phyloP scores from a whole-genome alignment of 64 coral and sea anemone species.

The Montipora efflorescens region DNA sequence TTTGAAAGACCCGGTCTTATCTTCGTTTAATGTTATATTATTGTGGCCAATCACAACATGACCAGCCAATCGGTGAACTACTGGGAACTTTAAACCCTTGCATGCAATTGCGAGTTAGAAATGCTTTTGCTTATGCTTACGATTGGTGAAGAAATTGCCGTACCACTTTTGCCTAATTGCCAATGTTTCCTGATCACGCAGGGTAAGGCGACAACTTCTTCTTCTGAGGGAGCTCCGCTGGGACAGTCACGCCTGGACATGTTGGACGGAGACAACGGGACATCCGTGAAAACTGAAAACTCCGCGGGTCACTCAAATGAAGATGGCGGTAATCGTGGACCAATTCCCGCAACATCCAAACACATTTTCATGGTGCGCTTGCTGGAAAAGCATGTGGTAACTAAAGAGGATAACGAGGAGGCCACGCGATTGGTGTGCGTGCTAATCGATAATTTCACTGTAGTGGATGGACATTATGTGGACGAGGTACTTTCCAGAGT shows the following conservation, averaged over 20 bases:
- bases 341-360: neutral
- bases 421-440: conserved; percentile 68
- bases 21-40: too few relatives aligned
- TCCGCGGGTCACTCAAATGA: neutral
- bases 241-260: neutral
- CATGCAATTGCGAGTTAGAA: too few relatives aligned
- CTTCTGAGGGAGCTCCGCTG: neutral
- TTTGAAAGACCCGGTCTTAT: too few relatives aligned
- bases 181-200: neutral
- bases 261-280: conserved; percentile 35
- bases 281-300: neutral
- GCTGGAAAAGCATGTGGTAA: conserved; percentile 38
- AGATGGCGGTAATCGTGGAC: neutral
- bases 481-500: conserved; percentile 71
- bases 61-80: too few relatives aligned
- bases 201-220: neutral
- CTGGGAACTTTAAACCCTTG: too few relatives aligned
- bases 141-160: too few relatives aligned
- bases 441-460: conserved; percentile 74
- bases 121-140: too few relatives aligned
- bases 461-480: conserved; percentile 70
- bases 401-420: neutral
- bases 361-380: conserved; percentile 89
- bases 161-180: too few relatives aligned
- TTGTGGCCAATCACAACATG: too few relatives aligned